These are phyloP conservation scores for Eumaeus atala DNA, from an alignment of 1,140 invertebrate genomes.

Conservation along the genomic window DNA sequence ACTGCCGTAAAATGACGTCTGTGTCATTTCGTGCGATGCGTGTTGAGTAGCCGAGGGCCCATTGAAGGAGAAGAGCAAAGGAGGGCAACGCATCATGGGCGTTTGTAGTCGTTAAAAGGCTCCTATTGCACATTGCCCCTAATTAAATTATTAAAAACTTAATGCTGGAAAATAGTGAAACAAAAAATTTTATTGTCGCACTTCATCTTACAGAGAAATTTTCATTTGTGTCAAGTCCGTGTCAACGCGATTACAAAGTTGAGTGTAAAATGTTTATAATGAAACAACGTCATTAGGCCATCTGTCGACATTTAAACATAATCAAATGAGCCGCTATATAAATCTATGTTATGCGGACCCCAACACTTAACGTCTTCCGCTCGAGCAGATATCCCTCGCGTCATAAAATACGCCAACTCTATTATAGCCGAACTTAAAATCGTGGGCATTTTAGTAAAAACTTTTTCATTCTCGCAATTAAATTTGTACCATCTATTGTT, in stretches of 20 bases:
- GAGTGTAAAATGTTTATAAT: constrained; percentile 5
- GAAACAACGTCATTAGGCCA: constrained; percentile 6
- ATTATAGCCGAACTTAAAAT: background rate
- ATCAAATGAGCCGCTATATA: constrained; percentile 5
- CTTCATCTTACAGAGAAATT: no score
- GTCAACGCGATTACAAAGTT: constrained; percentile 11
- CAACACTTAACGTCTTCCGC: constrained; percentile 5
- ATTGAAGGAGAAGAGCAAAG: no score
- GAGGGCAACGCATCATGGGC: no score
- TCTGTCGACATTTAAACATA: constrained; percentile 9
- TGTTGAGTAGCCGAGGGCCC: no score
- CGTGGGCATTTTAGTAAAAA: background rate
- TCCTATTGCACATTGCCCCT: no score
- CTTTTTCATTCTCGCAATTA: constrained; percentile 1
- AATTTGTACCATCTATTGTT: background rate
- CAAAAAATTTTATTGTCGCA: no score
- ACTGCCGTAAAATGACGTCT: no score
- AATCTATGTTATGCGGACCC: constrained; percentile 2
- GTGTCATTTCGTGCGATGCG: no score
- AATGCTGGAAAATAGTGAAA: no score
- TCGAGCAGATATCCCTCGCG: background rate
- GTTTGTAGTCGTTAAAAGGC: no score
- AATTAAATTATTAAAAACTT: no score
- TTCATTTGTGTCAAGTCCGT: background rate
- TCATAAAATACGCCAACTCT: constrained; percentile 8